These are phyloP conservation scores for Drosophila testacea DNA, from an alignment of 2,888 invertebrate species.

Conservation along the genomic window DNA sequence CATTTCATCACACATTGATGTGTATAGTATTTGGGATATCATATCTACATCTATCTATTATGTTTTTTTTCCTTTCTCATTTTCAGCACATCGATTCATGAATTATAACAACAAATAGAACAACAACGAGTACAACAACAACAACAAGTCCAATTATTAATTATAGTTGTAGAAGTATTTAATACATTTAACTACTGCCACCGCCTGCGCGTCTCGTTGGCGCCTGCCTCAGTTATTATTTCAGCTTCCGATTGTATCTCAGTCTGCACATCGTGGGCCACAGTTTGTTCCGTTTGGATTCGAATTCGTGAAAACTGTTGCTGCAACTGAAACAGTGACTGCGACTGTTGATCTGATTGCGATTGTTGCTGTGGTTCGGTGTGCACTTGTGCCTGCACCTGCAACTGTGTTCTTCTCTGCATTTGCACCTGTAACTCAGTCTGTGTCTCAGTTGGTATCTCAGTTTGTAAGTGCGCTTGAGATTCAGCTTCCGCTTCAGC, in stretches of 20 bases:
- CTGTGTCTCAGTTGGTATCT: neutral
- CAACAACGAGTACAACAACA: constrained; percentile 39
- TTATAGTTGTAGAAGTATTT: neutral
- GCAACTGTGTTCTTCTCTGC: neutral
- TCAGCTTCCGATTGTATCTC: neutral
- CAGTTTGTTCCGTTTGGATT: neutral
- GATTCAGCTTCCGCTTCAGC: neutral
- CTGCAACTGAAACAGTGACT: neutral
- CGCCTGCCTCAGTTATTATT: neutral
- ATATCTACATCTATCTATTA: constrained; percentile 16
- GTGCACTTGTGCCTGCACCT: constrained; percentile 4
- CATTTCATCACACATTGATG: neutral
- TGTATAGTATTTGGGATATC: constrained; percentile 16
- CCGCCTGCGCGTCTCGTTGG: constrained; percentile 26
- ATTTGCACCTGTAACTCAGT: neutral
- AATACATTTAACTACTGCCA: constrained; percentile 18
- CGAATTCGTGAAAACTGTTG: neutral
- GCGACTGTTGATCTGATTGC: neutral
- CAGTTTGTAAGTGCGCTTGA: neutral
- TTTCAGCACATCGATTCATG: constrained; percentile 52
- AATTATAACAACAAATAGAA: neutral
- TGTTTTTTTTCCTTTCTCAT: constrained; percentile 13
- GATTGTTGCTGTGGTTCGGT: neutral
- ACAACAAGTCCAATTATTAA: constrained; percentile 10
- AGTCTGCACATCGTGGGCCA: too few relatives aligned